Evolutionary conservation across 2,113 vertebrate species (phyloP), one percentile per base, ranked within the genome.

Genomic region (Pelobates fuscus): DNA sequence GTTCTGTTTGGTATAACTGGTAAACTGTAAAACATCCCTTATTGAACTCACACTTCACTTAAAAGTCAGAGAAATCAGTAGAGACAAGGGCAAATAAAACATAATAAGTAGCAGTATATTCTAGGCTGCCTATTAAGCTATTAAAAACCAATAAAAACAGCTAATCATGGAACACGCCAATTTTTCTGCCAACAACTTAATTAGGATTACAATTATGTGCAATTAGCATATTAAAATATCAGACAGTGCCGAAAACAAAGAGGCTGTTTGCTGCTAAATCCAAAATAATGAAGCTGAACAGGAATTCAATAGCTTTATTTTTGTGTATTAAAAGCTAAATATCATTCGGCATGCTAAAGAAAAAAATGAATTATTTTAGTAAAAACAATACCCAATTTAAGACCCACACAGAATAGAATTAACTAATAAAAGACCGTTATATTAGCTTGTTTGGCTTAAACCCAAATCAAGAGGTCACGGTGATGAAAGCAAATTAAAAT

Each of bases 121-220:
- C 17, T 3, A 14, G 10, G 8, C 44, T 18, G 12, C 12, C 44
- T 49, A 49, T 49, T 49, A 49, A 49, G 44, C 1, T 49, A 49
- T 49, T 49, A 49, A 18, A n/a, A 7, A 49, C 12, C 44, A 49
- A 49, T 49, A 49, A 49, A 17, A 49, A 37, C 32, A 49, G 44
- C 44, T 49, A 49, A 3, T 49, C 12, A 49, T 18, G 17, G 44
- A 49, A 49, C 10, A 49, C 3, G 5, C 12, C 44, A 49, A 49
- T 49, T 49, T 49, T 49, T 49, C 12, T 17, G 44, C 44, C 44
- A 49, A 17, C 12, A 15, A 11, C 12, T 1, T 49, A 49, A 49
- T 49, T 49, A 49, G 44, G 44, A 49, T 49, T 49, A 49, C 44
- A 49, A 49, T 49, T 49, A 49, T 49, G 44, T 18, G 44, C 44